Evolutionary conservation across 2,113 vertebrate species (phyloP).

Genomic region (Potamarius usumacintae): DNA sequence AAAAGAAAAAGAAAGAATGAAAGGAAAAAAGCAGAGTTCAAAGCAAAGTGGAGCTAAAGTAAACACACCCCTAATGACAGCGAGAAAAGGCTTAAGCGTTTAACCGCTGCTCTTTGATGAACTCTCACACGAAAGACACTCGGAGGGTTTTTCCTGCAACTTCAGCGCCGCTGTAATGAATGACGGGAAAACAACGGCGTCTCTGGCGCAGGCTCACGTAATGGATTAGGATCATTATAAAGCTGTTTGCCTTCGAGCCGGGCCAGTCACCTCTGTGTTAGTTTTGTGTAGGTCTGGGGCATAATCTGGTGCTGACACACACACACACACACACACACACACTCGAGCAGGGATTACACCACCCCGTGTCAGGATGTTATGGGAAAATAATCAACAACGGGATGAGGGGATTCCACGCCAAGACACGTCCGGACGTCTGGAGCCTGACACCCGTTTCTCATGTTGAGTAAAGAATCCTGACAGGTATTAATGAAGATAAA

Average conservation of each 20-base stretch:
- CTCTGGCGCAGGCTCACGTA: slow-evolving; percentile 59
- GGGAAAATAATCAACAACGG: neutral
- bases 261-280: slow-evolving; percentile 64
- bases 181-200: slow-evolving; percentile 69
- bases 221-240: slow-evolving; percentile 76
- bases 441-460: neutral
- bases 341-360: neutral
- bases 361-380: neutral
- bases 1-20: slow-evolving; percentile 60
- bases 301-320: slow-evolving; percentile 38
- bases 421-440: neutral
- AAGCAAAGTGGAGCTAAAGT: slow-evolving; percentile 57
- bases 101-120: slow-evolving; percentile 46
- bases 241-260: slow-evolving; percentile 64
- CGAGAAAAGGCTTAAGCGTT: slow-evolving; percentile 22
- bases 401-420: neutral
- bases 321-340: slow-evolving; percentile 34
- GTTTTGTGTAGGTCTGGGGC: slow-evolving; percentile 45
- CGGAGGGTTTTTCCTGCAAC: slow-evolving; percentile 35
- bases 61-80: slow-evolving; percentile 56
- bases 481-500: neutral
- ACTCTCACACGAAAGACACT: slow-evolving; percentile 34
- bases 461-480: neutral
- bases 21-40: slow-evolving; percentile 58
- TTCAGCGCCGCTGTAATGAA: slow-evolving; percentile 65